A percentile compares a stretch with the other conserved stretches of the same genome.
phyloP scores from a whole-genome alignment of 64 coral and sea anemone genomes.

The Porites lutea region DNA sequence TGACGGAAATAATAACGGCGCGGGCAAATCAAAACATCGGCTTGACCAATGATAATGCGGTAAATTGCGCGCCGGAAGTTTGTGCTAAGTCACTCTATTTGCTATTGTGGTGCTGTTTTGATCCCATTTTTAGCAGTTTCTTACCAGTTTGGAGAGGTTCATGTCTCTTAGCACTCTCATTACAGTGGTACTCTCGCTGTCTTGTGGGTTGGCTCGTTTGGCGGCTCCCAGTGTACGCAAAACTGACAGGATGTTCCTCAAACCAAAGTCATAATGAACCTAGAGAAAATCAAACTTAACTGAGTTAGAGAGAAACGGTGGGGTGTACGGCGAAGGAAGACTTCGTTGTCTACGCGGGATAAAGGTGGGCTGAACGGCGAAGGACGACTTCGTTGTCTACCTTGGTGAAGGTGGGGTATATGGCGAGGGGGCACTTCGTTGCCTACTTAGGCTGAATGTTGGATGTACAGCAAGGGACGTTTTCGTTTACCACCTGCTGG shows the following conservation, averaged over 20 bases:
- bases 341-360: neutral
- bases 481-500: neutral
- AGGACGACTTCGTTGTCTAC: neutral
- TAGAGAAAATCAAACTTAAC: neutral
- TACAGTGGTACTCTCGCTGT: conserved; percentile 89
- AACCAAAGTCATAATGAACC: conserved; percentile 98
- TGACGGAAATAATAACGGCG: too few relatives aligned
- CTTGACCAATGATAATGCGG: too few relatives aligned
- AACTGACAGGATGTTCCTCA: conserved; percentile 93
- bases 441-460: neutral
- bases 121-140: neutral
- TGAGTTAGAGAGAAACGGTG: neutral
- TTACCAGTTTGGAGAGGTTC: conserved; percentile 95
- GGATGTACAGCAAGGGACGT: too few relatives aligned
- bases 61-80: too few relatives aligned
- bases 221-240: conserved; percentile 89
- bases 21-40: too few relatives aligned
- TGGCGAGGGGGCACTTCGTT: too few relatives aligned
- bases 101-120: too few relatives aligned
- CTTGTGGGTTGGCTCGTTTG: conserved; percentile 95
- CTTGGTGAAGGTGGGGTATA: neutral
- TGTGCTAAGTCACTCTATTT: too few relatives aligned
- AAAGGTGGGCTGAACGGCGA: too few relatives aligned
- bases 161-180: conserved; percentile 94
- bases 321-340: too few relatives aligned